These are phyloP conservation scores for Sycophila texana DNA, from an alignment of 2,888 invertebrate genomes.

Conservation along the genomic window DNA sequence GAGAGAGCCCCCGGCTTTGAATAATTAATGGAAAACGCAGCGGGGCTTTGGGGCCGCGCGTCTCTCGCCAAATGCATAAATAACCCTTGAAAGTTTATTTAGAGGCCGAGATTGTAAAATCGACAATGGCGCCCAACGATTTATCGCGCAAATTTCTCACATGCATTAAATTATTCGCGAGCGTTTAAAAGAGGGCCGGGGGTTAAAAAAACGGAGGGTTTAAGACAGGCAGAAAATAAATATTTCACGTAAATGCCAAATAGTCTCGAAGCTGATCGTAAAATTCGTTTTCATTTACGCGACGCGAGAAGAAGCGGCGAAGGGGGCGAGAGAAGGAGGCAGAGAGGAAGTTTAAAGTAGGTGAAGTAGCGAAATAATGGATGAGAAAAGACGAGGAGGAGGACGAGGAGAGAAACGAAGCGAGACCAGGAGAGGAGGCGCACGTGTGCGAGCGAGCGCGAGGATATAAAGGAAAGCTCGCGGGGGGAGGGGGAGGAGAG, in stretches of 20 bases:
- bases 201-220: not conserved
- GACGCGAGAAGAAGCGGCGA: conserved; percentile 5
- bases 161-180: not conserved
- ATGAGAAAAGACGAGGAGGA: conserved; percentile 60
- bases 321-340: conserved; percentile 25
- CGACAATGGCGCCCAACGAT: conserved; percentile 2
- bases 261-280: conserved; percentile 30
- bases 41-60: too few relatives aligned
- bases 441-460: not conserved
- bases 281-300: conserved; percentile 37
- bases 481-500: conserved; percentile 33
- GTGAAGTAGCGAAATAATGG: conserved; percentile 69
- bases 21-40: not conserved
- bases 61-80: not conserved
- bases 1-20: not conserved
- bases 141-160: conserved; percentile 7
- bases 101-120: not conserved
- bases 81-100: not conserved
- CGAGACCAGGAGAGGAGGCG: conserved; percentile 46
- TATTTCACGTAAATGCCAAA: conserved; percentile 23
- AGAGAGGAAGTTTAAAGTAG: conserved; percentile 61
- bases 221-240: conserved; percentile 30
- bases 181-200: not conserved
- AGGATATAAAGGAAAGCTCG: conserved; percentile 44
- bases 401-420: conserved; percentile 33